Conservation (phyloP, 2,888 invertebrate genomes). For the Drosophila mimica region DNA sequence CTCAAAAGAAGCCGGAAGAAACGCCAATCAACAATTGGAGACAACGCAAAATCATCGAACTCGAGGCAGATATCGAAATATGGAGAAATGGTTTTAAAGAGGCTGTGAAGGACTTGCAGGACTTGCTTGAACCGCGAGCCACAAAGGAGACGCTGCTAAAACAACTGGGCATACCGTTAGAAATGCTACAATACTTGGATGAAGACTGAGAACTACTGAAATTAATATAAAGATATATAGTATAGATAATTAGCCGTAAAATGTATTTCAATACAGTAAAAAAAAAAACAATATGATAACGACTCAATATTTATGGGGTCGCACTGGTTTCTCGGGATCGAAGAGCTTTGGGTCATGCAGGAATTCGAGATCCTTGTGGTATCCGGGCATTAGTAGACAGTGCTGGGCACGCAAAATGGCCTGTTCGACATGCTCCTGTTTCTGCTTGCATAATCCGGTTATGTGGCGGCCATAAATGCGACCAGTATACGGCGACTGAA, state of each 20-base stretch:
- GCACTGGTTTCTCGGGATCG: slow-evolving; percentile 93
- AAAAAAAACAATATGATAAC: slow-evolving; percentile 36
- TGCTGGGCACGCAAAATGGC: slow-evolving; percentile 91
- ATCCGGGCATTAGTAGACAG: slow-evolving; percentile 93
- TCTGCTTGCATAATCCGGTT: slow-evolving; percentile 94
- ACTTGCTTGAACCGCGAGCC: slow-evolving; percentile 50
- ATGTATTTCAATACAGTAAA: slow-evolving; percentile 48
- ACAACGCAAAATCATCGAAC: slow-evolving; percentile 44
- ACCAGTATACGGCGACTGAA: slow-evolving; percentile 98
- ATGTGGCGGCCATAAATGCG: slow-evolving; percentile 96
- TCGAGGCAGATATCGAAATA: slow-evolving; percentile 62
- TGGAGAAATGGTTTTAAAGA: slow-evolving; percentile 77
- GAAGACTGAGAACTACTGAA: slow-evolving; percentile 50
- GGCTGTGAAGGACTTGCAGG: slow-evolving; percentile 72
- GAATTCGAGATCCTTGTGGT: slow-evolving; percentile 92
- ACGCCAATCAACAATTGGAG: slow-evolving; percentile 21
- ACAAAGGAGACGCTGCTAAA: slow-evolving; percentile 52
- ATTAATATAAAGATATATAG: slow-evolving; percentile 3
- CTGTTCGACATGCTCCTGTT: slow-evolving; percentile 90
- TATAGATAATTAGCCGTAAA: slow-evolving; percentile 24
- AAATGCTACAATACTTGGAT: slow-evolving; percentile 76
- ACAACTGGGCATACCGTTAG: slow-evolving; percentile 68
- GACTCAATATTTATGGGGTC: slow-evolving; percentile 91
- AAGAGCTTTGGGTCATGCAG: slow-evolving; percentile 95
- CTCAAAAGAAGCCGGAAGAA: neutral